Conservation (phyloP, 37 sponge, comb jelly and placozoan species). For the Trichoplax adhaerens region DNA sequence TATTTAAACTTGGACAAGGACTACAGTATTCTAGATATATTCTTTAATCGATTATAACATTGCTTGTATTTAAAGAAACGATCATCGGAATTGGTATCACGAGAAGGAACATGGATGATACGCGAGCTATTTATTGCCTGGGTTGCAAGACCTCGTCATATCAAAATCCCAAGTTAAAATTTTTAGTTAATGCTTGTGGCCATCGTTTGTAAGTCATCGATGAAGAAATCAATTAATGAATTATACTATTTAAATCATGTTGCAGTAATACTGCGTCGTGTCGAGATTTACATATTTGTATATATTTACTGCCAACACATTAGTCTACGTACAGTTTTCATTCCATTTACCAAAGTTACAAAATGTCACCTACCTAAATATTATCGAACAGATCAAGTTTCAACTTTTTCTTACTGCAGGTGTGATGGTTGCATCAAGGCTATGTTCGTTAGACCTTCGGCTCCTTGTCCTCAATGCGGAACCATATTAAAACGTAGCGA, state of each 20-base stretch:
- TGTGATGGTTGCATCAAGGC: conserved; percentile 85
- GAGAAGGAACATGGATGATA: too few relatives aligned
- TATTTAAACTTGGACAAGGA: too few relatives aligned
- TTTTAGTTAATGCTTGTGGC: conserved; percentile 91
- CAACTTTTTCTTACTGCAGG: conserved; percentile 6
- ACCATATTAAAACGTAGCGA: conserved; percentile 45
- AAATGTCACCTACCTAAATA: too few relatives aligned
- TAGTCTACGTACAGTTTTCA: too few relatives aligned
- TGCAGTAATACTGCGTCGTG: neutral
- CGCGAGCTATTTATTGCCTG: conserved; percentile 30
- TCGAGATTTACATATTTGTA: too few relatives aligned
- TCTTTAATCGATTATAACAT: too few relatives aligned
- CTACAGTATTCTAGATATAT: too few relatives aligned
- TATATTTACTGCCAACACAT: too few relatives aligned
- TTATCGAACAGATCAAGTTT: too few relatives aligned
- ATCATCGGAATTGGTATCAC: too few relatives aligned
- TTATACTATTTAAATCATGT: neutral
- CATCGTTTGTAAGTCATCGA: conserved; percentile 53
- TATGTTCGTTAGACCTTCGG: conserved; percentile 73
- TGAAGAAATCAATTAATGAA: neutral
- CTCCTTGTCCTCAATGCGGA: conserved; percentile 82
- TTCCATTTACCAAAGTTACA: too few relatives aligned
- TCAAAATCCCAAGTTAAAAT: conserved; percentile 70
- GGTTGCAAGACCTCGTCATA: conserved; percentile 81
- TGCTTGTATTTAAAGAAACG: too few relatives aligned